Base-by-base conservation (phyloP, 2,113 vertebrate species). In the Nanorana parkeri region DNA sequence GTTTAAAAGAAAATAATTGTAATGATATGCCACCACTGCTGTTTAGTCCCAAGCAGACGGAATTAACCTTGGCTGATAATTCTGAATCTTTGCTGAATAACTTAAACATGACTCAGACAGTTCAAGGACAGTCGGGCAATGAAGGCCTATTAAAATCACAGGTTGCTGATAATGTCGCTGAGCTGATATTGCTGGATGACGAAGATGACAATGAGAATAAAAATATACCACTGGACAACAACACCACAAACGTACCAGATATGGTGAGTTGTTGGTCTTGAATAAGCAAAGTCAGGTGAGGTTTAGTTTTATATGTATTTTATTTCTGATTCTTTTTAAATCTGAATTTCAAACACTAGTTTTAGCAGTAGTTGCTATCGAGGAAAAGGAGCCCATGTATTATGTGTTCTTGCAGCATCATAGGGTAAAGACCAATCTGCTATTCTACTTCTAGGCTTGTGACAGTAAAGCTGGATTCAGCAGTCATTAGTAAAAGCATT, bases 141-240 rank as follows among this genome's bases (percentile, higher is more conserved):
- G 78, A 84, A 0, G 77, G 80, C 5, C 0, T 54, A 0, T 29
- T 63, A 56, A 87, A 87, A 17, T 85, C 89, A 6, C 88, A 85
- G 29, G 84, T 78, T 68, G 81, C 89, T 67, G 90, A 93, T 58
- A 71, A 88, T 67, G 87, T 89, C 32, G 85, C 78, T n/a, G 89
- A 90, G 63, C 85, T 87, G 83, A 83, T 83, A 51, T 78, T 89
- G 24, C 79, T 68, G 5, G 87, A 85, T 5, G 55, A 69, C 24
- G 66, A 47, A 58, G 65, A 32, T 55, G 72, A 84, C 20, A 64
- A 36, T 24, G 29, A 84, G 81, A 83, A 81, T 84, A 87, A 73
- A 58, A 6, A 51, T 65, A 77, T 79, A 17, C 68, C 0, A 7
- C 80, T 86, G 11, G 74, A 86, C 4, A 47, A 87, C 32, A 52